Conservation (phyloP, 92 coral and sea anemone genomes). For the Scolanthus callimorphus region DNA sequence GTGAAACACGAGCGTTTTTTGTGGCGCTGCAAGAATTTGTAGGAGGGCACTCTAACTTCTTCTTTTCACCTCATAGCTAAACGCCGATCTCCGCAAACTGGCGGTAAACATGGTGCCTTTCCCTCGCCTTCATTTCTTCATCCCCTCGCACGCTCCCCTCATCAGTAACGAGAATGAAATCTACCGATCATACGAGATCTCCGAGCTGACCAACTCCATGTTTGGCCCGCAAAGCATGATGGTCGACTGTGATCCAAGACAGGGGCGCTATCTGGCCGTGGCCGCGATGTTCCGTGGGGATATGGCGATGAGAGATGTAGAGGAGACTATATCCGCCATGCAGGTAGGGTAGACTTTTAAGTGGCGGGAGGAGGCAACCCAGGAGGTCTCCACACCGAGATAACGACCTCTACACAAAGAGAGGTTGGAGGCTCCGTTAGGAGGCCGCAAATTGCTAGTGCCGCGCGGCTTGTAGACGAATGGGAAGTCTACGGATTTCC, state of each 20-base stretch:
- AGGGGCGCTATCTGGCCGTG: conserved; percentile 86
- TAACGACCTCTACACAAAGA: too few relatives aligned
- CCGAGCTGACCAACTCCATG: conserved; percentile 89
- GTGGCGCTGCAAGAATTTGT: too few relatives aligned
- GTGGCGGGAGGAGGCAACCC: too few relatives aligned
- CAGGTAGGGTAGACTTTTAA: conserved; percentile 51
- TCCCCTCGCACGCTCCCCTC: conserved; percentile 93
- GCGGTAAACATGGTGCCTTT: conserved; percentile 98
- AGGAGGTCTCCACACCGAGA: too few relatives aligned
- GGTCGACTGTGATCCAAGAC: conserved; percentile 99
- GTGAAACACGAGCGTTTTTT: too few relatives aligned
- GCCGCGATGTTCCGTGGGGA: conserved; percentile 99
- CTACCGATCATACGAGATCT: conserved; percentile 73
- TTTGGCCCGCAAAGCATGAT: conserved; percentile 95
- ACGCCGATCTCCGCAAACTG: conserved; percentile 90
- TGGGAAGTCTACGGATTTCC: too few relatives aligned
- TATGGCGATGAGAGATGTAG: conserved; percentile 94
- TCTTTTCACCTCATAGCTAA: too few relatives aligned
- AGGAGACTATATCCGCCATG: conserved; percentile 78
- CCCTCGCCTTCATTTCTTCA: conserved; percentile 95
- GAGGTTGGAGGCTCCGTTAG: too few relatives aligned
- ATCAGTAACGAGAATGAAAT: conserved; percentile 63
- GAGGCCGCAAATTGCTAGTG: too few relatives aligned
- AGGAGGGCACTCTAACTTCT: too few relatives aligned
- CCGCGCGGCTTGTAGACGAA: too few relatives aligned